phyloP scores from a whole-genome alignment of 2,888 invertebrate genomes.

The Drosophila pseudotalamancana region DNA sequence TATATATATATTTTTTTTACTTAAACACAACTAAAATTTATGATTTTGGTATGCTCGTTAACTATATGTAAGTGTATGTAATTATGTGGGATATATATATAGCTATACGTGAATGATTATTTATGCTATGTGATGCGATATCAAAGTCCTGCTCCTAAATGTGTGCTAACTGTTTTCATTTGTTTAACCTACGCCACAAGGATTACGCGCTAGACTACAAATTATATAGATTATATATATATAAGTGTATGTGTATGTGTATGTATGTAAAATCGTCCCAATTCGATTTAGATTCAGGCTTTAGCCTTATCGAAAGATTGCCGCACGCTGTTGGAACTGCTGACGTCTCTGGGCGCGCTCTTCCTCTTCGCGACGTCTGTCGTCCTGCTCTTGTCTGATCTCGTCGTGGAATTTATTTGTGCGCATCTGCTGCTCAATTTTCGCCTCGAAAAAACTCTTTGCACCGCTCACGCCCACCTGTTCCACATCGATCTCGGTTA shows the following conservation, averaged over 20 bases:
- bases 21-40: conserved; percentile 54
- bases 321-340: conserved; percentile 95
- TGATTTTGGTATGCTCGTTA: conserved; percentile 69
- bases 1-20: conserved; percentile 17
- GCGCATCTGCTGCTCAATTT: conserved; percentile 94
- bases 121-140: conserved; percentile 35
- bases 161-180: conserved; percentile 42
- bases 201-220: conserved; percentile 68
- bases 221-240: conserved; percentile 10
- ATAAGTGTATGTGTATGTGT: conserved; percentile 9
- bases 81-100: conserved; percentile 21
- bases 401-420: conserved; percentile 96
- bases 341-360: conserved; percentile 92
- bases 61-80: conserved; percentile 20
- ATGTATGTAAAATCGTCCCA: background rate
- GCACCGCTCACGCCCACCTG: conserved; percentile 97
- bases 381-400: conserved; percentile 96
- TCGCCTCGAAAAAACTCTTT: conserved; percentile 97
- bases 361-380: conserved; percentile 92
- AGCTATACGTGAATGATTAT: conserved; percentile 17
- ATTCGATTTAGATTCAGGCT: no score
- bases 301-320: conserved; percentile 89
- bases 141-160: conserved; percentile 49
- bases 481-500: conserved; percentile 96
- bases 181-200: conserved; percentile 72